Evolutionary conservation across 2,113 vertebrate species (phyloP).

Genomic region (Pelobates fuscus): DNA sequence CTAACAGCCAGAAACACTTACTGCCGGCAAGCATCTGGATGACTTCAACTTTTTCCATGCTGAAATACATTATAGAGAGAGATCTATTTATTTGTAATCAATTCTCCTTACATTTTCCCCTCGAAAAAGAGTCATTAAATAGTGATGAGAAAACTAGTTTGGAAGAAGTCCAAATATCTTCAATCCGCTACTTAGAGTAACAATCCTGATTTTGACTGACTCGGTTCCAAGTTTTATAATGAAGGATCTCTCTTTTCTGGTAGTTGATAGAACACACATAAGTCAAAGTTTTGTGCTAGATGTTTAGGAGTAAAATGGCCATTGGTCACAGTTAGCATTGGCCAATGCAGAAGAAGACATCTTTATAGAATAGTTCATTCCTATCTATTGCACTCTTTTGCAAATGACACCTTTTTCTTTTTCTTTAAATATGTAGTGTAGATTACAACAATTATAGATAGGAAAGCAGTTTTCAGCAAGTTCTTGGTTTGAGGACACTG

Average conservation of each 20-base stretch:
- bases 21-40: constrained; percentile 76
- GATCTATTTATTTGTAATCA: constrained; percentile 63
- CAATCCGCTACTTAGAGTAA: constrained; percentile 24
- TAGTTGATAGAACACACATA: neutral
- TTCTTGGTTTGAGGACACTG: too few species aligned
- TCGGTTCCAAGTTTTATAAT: constrained; percentile 38
- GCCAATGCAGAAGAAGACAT: too few species aligned
- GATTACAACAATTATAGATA: too few species aligned
- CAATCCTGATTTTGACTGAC: constrained; percentile 14
- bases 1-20: constrained; percentile 80
- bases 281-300: too few species aligned
- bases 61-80: constrained; percentile 68
- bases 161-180: constrained; percentile 39
- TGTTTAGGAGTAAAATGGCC: too few species aligned
- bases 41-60: constrained; percentile 67
- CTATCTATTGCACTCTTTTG: too few species aligned
- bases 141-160: constrained; percentile 49
- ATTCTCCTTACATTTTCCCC: constrained; percentile 50
- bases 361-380: too few species aligned
- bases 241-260: constrained; percentile 9
- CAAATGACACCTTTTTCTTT: too few species aligned
- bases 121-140: constrained; percentile 47
- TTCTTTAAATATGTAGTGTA: too few species aligned
- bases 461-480: too few species aligned
- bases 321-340: too few species aligned